Evolutionary conservation across 2,888 invertebrate genomes (phyloP).

Genomic region (Nomada ruficornis): DNA sequence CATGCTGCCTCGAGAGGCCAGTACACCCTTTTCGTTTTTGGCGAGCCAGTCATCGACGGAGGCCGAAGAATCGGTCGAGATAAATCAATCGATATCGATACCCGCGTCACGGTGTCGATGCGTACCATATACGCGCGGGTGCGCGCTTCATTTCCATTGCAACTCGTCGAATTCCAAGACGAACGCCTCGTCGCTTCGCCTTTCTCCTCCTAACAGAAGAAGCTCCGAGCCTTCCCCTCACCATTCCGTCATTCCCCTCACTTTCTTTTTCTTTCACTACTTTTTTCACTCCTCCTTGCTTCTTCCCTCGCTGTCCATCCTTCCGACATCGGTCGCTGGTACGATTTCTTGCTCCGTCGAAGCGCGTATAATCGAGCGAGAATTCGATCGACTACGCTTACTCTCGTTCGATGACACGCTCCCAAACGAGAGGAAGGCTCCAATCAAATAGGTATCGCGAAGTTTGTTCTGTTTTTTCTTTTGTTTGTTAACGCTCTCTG

Average conservation of each 20-base stretch:
- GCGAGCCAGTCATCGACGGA: constrained; percentile 65
- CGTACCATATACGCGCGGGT: constrained; percentile 61
- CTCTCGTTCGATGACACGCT: constrained; percentile 29
- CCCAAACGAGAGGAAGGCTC: background rate
- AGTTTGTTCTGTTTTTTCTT: too few relatives aligned
- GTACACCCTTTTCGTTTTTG: constrained; percentile 52
- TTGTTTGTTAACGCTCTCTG: background rate
- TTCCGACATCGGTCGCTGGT: constrained; percentile 30
- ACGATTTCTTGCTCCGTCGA: constrained; percentile 55
- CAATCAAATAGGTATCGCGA: constrained; percentile 21
- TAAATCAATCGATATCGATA: constrained; percentile 82
- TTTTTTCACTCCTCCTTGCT: background rate
- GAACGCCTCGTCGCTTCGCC: constrained; percentile 12
- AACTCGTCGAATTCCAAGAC: constrained; percentile 49
- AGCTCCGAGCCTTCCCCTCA: background rate
- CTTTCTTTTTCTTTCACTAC: constrained; percentile 2
- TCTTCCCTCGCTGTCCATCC: constrained; percentile 10
- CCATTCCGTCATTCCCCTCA: background rate
- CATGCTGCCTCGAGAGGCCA: constrained; percentile 38
- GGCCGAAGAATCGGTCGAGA: constrained; percentile 76
- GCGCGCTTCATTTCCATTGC: constrained; percentile 65
- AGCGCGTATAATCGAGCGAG: constrained; percentile 42
- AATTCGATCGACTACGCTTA: constrained; percentile 34
- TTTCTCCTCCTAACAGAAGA: constrained; percentile 2
- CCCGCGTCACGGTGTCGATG: constrained; percentile 71